These are phyloP conservation scores for Rhizomys pruinosus DNA, from an alignment of 2,113 vertebrate species.

Conservation along the genomic window DNA sequence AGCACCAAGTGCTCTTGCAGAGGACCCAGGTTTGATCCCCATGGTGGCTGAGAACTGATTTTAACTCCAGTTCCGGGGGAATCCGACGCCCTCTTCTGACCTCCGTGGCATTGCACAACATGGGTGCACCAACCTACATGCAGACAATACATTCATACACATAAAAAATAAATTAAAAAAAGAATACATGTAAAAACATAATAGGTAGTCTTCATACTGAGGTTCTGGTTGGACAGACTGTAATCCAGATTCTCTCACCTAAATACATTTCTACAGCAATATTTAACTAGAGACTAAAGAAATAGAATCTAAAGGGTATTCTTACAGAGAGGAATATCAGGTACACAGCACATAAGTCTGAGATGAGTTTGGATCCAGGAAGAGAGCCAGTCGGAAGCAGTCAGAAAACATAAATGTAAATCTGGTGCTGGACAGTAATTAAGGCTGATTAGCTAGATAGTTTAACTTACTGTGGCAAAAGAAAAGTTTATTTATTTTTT, in stretches of 20 bases:
- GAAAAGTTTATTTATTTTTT: not conserved
- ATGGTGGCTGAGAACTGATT: too few relatives aligned
- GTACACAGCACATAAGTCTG: not conserved
- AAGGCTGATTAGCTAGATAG: not conserved
- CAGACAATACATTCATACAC: too few relatives aligned
- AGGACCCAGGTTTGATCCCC: too few relatives aligned
- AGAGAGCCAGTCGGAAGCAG: not conserved
- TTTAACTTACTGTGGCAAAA: not conserved
- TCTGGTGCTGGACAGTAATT: not conserved
- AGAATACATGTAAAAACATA: too few relatives aligned
- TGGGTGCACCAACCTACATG: too few relatives aligned
- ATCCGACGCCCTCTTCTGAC: too few relatives aligned
- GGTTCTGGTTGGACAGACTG: not conserved
- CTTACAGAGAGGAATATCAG: not conserved
- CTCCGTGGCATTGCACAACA: too few relatives aligned
- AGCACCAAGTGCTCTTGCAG: too few relatives aligned
- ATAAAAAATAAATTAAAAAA: too few relatives aligned
- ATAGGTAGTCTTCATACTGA: not conserved
- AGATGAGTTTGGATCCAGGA: not conserved
- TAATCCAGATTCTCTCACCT: not conserved
- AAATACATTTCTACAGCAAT: not conserved
- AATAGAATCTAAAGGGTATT: slow-evolving; percentile 10
- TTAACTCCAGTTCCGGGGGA: too few relatives aligned
- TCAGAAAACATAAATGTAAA: not conserved
- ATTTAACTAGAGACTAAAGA: not conserved